Conservation (phyloP, 2,797 vertebrate genomes). For the Momotus momota region DNA sequence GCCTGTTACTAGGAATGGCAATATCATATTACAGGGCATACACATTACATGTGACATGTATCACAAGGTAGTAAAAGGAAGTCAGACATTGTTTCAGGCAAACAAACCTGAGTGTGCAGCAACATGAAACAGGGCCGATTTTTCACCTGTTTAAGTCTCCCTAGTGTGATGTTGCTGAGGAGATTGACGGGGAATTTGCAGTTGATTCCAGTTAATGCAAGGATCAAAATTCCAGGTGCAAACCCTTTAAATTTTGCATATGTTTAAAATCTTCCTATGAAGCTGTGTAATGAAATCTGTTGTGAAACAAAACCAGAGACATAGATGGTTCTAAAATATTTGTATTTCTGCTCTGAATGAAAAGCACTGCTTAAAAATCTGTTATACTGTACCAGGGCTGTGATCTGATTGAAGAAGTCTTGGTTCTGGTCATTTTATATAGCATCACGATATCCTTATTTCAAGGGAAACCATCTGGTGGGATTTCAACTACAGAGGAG, state of each 20-base stretch:
- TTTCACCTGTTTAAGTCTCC: background rate
- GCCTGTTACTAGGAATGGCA: rapidly evolving
- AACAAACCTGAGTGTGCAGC: background rate
- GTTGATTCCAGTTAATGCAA: background rate
- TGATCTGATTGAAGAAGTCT: background rate
- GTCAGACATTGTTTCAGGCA: background rate
- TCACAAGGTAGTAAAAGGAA: background rate
- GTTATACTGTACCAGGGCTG: background rate
- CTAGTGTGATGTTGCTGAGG: background rate
- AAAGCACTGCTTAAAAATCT: background rate
- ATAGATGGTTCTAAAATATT: background rate
- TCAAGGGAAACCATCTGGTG: background rate
- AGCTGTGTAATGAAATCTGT: background rate
- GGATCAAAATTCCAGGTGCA: background rate
- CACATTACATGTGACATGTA: background rate
- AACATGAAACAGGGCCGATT: background rate
- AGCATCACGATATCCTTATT: background rate
- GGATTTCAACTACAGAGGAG: background rate
- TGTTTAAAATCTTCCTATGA: background rate
- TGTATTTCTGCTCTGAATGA: background rate
- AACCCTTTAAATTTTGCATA: background rate
- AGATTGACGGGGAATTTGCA: background rate
- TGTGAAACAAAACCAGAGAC: background rate
- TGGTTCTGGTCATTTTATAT: background rate
- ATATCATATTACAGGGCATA: background rate